phyloP scores from a whole-genome alignment of 2,113 vertebrate genomes.

The Hippolais icterina region DNA sequence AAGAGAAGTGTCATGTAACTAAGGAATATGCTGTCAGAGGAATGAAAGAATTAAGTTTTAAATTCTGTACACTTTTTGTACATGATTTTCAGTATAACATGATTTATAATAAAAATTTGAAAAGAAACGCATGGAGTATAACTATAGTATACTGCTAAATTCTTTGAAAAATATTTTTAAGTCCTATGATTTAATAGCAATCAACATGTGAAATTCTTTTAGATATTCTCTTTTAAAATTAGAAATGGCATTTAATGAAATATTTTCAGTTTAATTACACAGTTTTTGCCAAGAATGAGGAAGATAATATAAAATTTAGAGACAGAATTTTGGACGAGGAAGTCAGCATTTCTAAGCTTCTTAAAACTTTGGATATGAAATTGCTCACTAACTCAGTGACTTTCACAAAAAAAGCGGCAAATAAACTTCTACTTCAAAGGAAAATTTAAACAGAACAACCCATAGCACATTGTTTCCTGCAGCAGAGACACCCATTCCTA shows the following conservation, averaged over 20 bases:
- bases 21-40: not conserved
- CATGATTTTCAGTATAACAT: not conserved
- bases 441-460: slow-evolving; percentile 47
- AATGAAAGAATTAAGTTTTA: not conserved
- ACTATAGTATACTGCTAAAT: not conserved
- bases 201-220: not conserved
- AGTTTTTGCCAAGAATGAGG: not conserved
- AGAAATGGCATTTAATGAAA: not conserved
- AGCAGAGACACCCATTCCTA: slow-evolving; percentile 79
- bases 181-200: not conserved
- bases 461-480: slow-evolving; percentile 69
- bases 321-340: not conserved
- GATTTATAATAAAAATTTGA: not conserved
- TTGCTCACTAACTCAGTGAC: not conserved
- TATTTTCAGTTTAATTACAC: slow-evolving; percentile 14
- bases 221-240: not conserved
- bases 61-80: not conserved
- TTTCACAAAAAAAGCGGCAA: not conserved
- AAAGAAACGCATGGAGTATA: not conserved
- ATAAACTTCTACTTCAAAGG: slow-evolving; percentile 50
- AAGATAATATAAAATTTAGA: slow-evolving; percentile 25
- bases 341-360: slow-evolving; percentile 26
- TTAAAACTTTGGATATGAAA: not conserved
- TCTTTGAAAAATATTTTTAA: slow-evolving; percentile 11
- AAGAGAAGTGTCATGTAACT: not conserved